These are phyloP conservation scores for Dolichallabes microphthalmus DNA, from an alignment of 2,113 vertebrate species.

Conservation along the genomic window DNA sequence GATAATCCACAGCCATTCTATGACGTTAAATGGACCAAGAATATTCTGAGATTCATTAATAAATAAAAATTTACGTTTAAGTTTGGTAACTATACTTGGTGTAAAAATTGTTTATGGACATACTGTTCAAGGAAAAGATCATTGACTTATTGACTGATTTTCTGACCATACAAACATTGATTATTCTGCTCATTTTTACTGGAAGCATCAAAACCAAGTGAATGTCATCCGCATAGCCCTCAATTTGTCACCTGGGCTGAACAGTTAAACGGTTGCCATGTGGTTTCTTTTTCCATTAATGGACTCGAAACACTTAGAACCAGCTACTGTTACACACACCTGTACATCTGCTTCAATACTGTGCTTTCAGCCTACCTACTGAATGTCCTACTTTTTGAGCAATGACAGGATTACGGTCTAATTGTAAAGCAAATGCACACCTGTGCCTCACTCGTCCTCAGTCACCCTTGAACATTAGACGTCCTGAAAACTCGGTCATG, in stretches of 20 bases:
- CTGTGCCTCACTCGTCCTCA: constrained; percentile 16
- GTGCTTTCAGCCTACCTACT: neutral
- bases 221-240: neutral
- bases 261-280: neutral
- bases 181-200: neutral
- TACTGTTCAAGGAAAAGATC: too few relatives aligned
- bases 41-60: too few relatives aligned
- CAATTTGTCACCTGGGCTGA: neutral
- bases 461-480: constrained; percentile 32
- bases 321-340: constrained; percentile 16
- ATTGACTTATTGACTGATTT: too few relatives aligned
- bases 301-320: constrained; percentile 1
- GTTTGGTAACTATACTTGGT: too few relatives aligned
- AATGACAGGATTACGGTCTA: neutral
- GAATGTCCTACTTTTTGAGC: constrained; percentile 10
- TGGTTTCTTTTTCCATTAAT: constrained; percentile 14
- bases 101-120: too few relatives aligned
- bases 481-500: neutral
- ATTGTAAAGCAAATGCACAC: constrained; percentile 38
- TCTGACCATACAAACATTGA: neutral
- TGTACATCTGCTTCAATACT: constrained; percentile 20
- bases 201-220: neutral
- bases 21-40: too few relatives aligned
- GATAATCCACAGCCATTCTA: too few relatives aligned
- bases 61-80: too few relatives aligned